Base-by-base conservation (phyloP, 2,797 vertebrate genomes). In the Sphenopsis melanotis region DNA sequence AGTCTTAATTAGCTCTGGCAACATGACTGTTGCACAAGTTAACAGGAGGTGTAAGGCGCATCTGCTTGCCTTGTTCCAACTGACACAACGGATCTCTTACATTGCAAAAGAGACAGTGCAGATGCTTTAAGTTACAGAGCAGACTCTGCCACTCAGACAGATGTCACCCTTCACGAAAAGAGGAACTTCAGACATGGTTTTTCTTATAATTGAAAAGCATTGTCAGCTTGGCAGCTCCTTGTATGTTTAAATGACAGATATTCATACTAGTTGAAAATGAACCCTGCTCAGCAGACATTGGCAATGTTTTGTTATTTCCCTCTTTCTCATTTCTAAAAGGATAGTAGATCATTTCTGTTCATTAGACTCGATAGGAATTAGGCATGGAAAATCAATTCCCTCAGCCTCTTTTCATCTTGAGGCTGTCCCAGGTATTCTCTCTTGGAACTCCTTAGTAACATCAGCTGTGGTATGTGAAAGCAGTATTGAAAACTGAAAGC, bases 161-260 rank as follows among this genome's bases (percentile, higher is more conserved):
- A 83, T 97, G 95, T 96, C 95, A 96, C 82, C 87, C 92, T 93
- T 94, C 95, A 96, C 39, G 13, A 91, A 89, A 85, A 89, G 56
- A 90, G 64, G 95, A 97, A 71, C 78, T 37, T 66, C 68, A 96
- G 93, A 66, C 86, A 74, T 52, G 56, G 89, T 74, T 95, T 96
- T 97, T 93, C 49, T 90, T 96, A 92, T 95, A 97, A 97, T 89
- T 98, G 97, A 96, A 97, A 94, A 97, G 64, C 76, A 89, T 82
- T 98, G 97, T 96, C 97, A 97, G 94, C 85, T 97, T 97, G 95
- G 95, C 96, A 97, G 95, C 88, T 97, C 96, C 92, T 94, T 82
- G 85, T 83, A 75, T 91, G 61, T 90, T 96, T 87, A 96, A 98
- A 95, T 96, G 93, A 96, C 96, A 97, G 95, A 92, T 92, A 93